Conservation (phyloP, 2,113 vertebrate species). For the Eleginops maclovinus region DNA sequence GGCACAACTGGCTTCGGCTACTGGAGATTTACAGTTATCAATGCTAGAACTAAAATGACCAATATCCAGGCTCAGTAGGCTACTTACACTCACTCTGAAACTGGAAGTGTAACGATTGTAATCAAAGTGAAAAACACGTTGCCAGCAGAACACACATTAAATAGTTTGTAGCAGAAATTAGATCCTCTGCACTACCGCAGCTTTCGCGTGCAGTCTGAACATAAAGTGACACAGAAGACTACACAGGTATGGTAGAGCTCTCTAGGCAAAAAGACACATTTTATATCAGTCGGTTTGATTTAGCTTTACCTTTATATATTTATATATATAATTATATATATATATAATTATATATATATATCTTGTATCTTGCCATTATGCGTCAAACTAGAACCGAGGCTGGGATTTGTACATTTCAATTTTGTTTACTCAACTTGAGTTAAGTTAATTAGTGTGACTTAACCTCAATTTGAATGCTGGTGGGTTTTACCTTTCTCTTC, state of each 20-base stretch:
- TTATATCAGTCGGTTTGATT: not conserved
- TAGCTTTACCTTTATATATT: too few species aligned
- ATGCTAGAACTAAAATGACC: not conserved
- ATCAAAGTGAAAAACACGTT: not conserved
- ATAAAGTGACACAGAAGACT: fast-evolving
- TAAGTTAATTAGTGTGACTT: constrained; percentile 7
- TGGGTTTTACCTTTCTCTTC: not conserved
- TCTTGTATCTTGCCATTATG: not conserved
- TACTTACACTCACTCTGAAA: constrained; percentile 16
- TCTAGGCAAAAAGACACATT: not conserved
- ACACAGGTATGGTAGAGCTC: fast-evolving
- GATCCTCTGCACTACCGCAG: not conserved
- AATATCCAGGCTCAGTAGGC: not conserved
- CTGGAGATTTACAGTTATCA: not conserved
- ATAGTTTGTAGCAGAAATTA: constrained; percentile 2
- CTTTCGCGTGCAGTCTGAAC: constrained; percentile 23
- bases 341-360: too few species aligned
- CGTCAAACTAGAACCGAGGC: not conserved
- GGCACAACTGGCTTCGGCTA: not conserved
- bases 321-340: too few species aligned
- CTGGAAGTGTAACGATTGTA: not conserved
- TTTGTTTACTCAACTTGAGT: not conserved
- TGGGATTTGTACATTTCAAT: not conserved
- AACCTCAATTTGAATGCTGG: not conserved
- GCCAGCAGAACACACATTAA: constrained; percentile 27